Evolutionary conservation across 1,140 invertebrate genomes (phyloP).

Genomic region (Pseudachorutes palmiensis): DNA sequence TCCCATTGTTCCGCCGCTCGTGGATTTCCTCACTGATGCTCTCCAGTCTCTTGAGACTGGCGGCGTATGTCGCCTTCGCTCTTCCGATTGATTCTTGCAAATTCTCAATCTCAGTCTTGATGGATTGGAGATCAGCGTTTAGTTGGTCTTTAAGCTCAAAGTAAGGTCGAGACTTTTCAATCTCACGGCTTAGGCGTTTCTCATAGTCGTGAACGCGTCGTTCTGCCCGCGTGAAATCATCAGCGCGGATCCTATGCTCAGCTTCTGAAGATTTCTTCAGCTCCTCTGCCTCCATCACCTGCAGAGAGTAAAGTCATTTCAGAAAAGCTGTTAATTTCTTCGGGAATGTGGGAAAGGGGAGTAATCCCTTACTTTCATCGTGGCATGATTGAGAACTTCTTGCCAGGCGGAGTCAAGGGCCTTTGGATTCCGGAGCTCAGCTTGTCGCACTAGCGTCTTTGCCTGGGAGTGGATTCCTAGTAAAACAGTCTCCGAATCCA

Average conservation of each 20-base stretch:
- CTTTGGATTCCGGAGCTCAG: constrained; percentile 66
- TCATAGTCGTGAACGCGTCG: constrained; percentile 65
- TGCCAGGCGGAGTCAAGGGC: constrained; percentile 92
- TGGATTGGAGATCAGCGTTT: constrained; percentile 44
- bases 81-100: constrained; percentile 45
- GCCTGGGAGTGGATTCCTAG: constrained; percentile 80
- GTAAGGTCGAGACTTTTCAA: constrained; percentile 61
- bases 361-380: constrained; percentile 72
- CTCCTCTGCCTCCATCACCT: constrained; percentile 91
- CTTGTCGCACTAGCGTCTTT: constrained; percentile 91
- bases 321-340: constrained; percentile 7
- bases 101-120: constrained; percentile 45
- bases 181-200: constrained; percentile 65
- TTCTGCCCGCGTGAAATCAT: constrained; percentile 65
- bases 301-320: constrained; percentile 38
- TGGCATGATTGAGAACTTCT: constrained; percentile 95
- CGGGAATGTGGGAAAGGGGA: too few species aligned
- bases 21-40: constrained; percentile 53
- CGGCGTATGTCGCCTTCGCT: constrained; percentile 46
- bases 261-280: constrained; percentile 64
- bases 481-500: not conserved
- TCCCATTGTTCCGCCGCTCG: constrained; percentile 52
- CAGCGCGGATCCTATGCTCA: constrained; percentile 73
- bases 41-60: constrained; percentile 47
- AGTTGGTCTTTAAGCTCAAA: constrained; percentile 48